Evolutionary conservation across 1,140 invertebrate genomes (phyloP), one percentile per base, ranked within the genome.

Genomic region (Telenomus remus): DNA sequence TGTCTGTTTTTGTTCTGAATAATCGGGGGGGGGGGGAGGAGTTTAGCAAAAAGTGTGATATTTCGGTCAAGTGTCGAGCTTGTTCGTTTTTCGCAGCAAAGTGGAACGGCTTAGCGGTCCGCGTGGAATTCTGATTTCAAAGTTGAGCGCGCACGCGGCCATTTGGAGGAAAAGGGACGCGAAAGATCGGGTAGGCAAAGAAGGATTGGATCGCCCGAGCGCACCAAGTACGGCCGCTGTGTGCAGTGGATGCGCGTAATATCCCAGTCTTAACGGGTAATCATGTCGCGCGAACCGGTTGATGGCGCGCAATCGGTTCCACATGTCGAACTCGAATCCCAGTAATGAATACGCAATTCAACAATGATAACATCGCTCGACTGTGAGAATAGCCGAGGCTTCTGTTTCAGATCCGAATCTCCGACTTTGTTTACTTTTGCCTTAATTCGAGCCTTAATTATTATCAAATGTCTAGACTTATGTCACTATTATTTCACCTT

Each of bases 181-280:
- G 37, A 48, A 69, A 63, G 19, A 57, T 68, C 48, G 64, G 48
- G 57, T 57, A 69, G 46, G 65, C 43, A 65, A 60, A 69, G 72
- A 76, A 76, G 44, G 54, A 65, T 70, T 60, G 61, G 19, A 59
- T n/a, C 37, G 46, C 13, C 19, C 64, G 49, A 44, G 55, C 47
- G 39, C 48, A 16, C 60, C 73, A 70, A 70, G 60, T 70, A 76
- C 65, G 65, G 64, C 57, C 33, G 37, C n/a, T 27, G 15, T 39
- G 57, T 65, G 53, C 57, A 66, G 39, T 49, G 59, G 37, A 39
- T 48, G 16, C 11, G 50, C 59, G 55, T 60, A 70, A 68, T 64
- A 65, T 46, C n/a, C 60, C 34, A 60, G 61, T 65, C 65, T 61
- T 76, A 76, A 76, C 61, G 74, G 74, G 74, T 76, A 76, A 76